Evolutionary conservation across 2,888 invertebrate species (phyloP), one percentile per base, ranked within the genome.

Genomic region (Temnothorax ravouxi): DNA sequence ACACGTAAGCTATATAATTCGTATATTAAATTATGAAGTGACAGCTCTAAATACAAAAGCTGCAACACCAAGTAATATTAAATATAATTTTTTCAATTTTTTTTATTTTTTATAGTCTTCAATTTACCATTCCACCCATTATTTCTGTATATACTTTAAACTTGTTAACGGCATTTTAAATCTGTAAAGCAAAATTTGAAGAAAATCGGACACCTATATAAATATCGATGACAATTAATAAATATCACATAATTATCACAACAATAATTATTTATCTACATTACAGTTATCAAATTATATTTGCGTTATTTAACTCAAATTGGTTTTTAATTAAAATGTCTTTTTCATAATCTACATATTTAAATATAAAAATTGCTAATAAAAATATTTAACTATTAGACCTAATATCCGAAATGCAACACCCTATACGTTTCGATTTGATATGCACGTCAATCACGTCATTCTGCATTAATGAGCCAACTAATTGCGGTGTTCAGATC

Each of bases 401-500:
- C 0, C 2, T 4, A 56, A 56, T 56, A 38, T 71, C 5, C 3
- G 18, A 25, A 21, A 59, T 0, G 62, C 11, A 18, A 15, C 34
- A 75, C 41, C 56, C 13, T 61, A 3, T 29, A 29, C 15, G 15
- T 69, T 69, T 44, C 79, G 34, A 79, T 47, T 69, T 44, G 52
- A 79, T 59, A 76, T 77, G 15, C 54, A 69, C 4, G n/a, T 21
- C 34, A 47, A 69, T 69, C 54, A 69, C 4, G n/a, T 21, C 34
- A 47, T 79, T 69, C 21, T 56, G 13, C 41, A 47, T 66, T 29
- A 34, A 44, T 34, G 15, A 54, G 41, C 1, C 67, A 34, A 64
- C 50, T n/a, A 44, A 62, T 61, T 21, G 44, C 47, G 79, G 56
- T 18, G 25, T 86, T 85, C 86, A 85, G 79, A 66, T 18, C 38